Evolutionary conservation across 1,140 invertebrate species (phyloP).

Genomic region (Aricia agestis): DNA sequence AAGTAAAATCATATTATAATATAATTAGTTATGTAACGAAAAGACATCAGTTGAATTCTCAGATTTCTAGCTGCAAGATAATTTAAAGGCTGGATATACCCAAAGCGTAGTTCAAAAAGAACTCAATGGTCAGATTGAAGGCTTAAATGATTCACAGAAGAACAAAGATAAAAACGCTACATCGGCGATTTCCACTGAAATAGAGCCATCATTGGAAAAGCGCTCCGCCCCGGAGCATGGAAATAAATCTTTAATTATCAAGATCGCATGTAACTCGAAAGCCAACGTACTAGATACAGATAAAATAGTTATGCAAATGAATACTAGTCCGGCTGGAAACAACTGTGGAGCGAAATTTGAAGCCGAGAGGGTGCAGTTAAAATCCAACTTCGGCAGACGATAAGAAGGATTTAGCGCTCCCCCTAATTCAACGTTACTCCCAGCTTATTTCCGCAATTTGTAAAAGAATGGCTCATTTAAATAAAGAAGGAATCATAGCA

Average conservation of each 20-base stretch:
- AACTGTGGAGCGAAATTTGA: constrained; percentile 40
- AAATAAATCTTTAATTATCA: constrained; percentile 52
- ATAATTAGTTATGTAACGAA: no score
- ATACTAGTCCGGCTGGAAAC: constrained; percentile 34
- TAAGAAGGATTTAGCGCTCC: constrained; percentile 32
- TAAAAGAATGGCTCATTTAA: not conserved
- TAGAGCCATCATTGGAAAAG: constrained; percentile 34
- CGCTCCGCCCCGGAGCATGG: constrained; percentile 27
- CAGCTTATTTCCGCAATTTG: constrained; percentile 2
- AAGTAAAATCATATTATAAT: no score
- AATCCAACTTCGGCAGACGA: constrained; percentile 25
- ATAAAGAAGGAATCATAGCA: not conserved
- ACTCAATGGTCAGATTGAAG: not conserved
- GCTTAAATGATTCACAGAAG: not conserved
- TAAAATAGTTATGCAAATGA: constrained; percentile 61
- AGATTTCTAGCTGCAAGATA: no score
- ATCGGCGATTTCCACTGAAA: constrained; percentile 18
- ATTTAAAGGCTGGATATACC: no score
- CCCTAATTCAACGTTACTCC: constrained; percentile 1
- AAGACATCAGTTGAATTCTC: no score
- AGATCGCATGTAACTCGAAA: constrained; percentile 45
- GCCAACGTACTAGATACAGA: constrained; percentile 46
- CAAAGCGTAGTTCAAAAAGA: no score
- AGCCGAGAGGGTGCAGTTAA: constrained; percentile 41
- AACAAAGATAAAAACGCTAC: not conserved